Evolutionary conservation across 2,113 vertebrate species (phyloP).

Genomic region (Xiphophorus couchianus): DNA sequence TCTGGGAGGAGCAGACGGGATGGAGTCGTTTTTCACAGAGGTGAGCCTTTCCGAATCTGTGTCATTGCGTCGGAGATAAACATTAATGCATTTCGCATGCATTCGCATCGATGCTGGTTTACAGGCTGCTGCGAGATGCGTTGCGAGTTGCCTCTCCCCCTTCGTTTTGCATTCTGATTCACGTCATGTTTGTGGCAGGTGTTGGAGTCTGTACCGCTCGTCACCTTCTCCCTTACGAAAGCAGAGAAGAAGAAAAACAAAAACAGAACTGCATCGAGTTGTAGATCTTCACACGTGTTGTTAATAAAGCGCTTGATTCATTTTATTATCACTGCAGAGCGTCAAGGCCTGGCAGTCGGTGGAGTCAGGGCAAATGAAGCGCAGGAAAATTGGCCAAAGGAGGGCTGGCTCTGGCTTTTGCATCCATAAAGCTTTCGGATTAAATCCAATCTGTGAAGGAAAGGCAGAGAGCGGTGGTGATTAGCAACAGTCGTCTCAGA

Average conservation of each 20-base stretch:
- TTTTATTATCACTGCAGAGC: slow-evolving; percentile 49
- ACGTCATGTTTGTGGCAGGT: slow-evolving; percentile 48
- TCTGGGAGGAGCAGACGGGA: slow-evolving; percentile 71
- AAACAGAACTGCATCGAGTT: slow-evolving; percentile 2
- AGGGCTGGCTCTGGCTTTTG: slow-evolving; percentile 56
- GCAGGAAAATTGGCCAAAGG: slow-evolving; percentile 70
- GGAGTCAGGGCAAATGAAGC: slow-evolving; percentile 47
- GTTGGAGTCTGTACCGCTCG: slow-evolving; percentile 24
- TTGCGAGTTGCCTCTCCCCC: not conserved
- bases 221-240: not conserved
- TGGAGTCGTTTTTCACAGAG: slow-evolving; percentile 82
- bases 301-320: not conserved
- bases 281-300: not conserved
- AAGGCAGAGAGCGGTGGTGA: slow-evolving; percentile 25
- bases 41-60: slow-evolving; percentile 61
- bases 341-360: slow-evolving; percentile 22
- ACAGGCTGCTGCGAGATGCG: slow-evolving; percentile 1
- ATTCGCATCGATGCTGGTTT: not conserved
- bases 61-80: slow-evolving; percentile 15
- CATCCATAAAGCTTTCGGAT: slow-evolving; percentile 60
- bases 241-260: not conserved
- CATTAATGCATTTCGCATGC: not conserved
- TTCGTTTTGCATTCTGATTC: slow-evolving; percentile 5
- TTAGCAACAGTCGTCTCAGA: slow-evolving; percentile 28
- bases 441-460: slow-evolving; percentile 67